A percentile compares a stretch with the other conserved stretches of the same genome.
These are phyloP conservation scores for Temnothorax ravouxi DNA, from an alignment of 2,888 invertebrate species.

Conservation along the genomic window DNA sequence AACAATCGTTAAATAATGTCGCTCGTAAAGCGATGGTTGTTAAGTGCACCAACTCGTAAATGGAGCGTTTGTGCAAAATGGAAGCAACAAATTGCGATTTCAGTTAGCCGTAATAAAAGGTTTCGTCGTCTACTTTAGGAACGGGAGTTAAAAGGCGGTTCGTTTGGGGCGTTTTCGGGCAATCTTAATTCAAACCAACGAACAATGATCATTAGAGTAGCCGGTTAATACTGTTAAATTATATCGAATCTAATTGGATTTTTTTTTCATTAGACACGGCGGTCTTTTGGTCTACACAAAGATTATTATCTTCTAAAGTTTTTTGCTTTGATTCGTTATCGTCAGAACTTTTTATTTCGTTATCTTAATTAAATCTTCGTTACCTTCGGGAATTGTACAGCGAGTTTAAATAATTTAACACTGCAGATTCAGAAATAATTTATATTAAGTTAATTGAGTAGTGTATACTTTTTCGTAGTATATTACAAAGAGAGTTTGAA, in stretches of 20 bases:
- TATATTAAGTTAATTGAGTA: neutral
- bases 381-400: neutral
- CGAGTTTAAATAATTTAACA: neutral
- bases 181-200: conserved; percentile 21
- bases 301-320: neutral
- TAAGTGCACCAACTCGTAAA: conserved; percentile 65
- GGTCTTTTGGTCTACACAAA: neutral
- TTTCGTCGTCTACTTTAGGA: neutral
- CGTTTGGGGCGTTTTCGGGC: neutral
- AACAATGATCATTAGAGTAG: neutral
- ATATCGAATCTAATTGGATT: conserved; percentile 16
- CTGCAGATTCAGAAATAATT: neutral
- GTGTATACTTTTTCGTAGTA: neutral
- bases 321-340: neutral
- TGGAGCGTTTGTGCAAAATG: conserved; percentile 45
- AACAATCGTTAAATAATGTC: conserved; percentile 68
- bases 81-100: conserved; percentile 32
- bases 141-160: neutral
- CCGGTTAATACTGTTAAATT: neutral
- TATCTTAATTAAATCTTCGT: neutral
- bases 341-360: neutral
- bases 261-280: neutral
- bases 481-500: neutral
- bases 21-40: conserved; percentile 63
- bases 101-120: conserved; percentile 39